Evolutionary conservation across 1,140 invertebrate species (phyloP), one percentile per base, ranked within the genome.

Genomic region (Belonocnema kinseyi): DNA sequence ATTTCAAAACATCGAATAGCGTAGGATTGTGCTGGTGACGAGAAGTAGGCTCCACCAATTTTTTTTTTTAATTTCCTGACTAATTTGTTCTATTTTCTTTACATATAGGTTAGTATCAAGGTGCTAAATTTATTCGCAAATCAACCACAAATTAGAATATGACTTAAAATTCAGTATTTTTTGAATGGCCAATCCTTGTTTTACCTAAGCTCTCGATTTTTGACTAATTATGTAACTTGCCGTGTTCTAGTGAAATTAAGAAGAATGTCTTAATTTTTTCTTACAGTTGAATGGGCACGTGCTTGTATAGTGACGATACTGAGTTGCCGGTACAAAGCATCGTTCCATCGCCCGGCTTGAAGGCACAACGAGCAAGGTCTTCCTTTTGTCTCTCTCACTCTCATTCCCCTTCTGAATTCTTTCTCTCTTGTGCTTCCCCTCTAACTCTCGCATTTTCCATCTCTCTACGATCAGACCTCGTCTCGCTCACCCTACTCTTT

Each of bases 311-410:
- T 40, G 61, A 66, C 61, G 61, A 66, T 21, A 66, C 61, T 66
- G 61, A n/a, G 61, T 66, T 66, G 26, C 61, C 33, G 61, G 61
- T 21, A 66, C 61, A 66, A 66, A 66, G 58, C 58, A 66, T 66
- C 3, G 26, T 33, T 10, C 40, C 40, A 46, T 11, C 40, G 40
- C 13, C 26, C 33, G 61, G 33, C 40, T 66, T 40, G 61, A 66
- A 66, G 40, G 61, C 61, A 46, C 40, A 33, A 66, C 40, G 61
- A 66, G 61, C 61, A 66, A 66, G 61, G 61, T 66, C 61, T 66
- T 66, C 17, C 61, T 66, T 66, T 66, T 16, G 14, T 66, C 61
- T 46, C 61, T 40, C 61, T 66, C 40, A 16, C 61, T 40, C 61
- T 61, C 21, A 26, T 40, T 26, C 8, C 5, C 13, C 13, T 14